Evolutionary conservation across 2,797 vertebrate species (phyloP).

Genomic region (Mus spretus): DNA sequence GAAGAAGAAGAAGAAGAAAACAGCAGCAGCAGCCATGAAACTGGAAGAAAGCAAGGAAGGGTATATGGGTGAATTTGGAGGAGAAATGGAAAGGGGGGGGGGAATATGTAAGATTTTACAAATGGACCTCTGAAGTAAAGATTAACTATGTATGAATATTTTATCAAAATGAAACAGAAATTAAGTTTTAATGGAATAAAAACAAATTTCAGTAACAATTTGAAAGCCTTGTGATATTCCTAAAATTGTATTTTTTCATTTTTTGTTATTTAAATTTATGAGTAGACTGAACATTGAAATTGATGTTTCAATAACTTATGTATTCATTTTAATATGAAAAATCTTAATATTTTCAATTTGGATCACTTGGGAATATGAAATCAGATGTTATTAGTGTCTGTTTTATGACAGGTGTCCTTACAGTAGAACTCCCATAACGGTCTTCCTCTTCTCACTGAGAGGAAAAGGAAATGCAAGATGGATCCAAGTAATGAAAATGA

Average conservation of each 20-base stretch:
- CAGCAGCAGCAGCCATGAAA: neutral
- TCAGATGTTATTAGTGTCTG: neutral
- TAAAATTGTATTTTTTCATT: neutral
- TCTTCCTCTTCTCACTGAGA: neutral
- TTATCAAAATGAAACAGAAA: neutral
- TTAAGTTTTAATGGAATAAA: neutral
- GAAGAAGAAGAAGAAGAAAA: too few species aligned
- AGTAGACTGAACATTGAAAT: neutral
- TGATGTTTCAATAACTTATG: neutral
- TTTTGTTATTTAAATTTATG: neutral
- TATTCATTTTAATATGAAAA: constrained; percentile 36
- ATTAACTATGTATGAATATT: neutral
- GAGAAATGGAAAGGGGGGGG: neutral
- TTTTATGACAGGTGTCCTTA: neutral
- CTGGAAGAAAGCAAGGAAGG: neutral
- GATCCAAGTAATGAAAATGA: neutral
- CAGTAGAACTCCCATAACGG: neutral
- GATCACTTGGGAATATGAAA: neutral
- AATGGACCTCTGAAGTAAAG: neutral
- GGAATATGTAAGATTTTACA: neutral
- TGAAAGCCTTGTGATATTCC: neutral
- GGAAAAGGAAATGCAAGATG: neutral
- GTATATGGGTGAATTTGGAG: neutral
- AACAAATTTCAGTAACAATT: constrained; percentile 27
- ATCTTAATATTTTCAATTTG: neutral